phyloP scores from a whole-genome alignment of 2,888 invertebrate species.

The Rosalia funebris region DNA sequence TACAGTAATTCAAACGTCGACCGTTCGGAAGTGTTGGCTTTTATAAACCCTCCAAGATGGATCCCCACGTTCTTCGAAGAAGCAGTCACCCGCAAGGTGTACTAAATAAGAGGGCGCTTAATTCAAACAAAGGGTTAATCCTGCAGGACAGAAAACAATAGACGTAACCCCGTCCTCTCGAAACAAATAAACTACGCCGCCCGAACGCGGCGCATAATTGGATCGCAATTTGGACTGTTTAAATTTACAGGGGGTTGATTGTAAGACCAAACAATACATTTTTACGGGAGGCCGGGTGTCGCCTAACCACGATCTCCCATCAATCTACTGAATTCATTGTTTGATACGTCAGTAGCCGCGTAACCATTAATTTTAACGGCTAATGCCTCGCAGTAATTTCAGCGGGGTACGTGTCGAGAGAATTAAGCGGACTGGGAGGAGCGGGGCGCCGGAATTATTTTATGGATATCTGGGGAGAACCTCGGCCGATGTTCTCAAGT shows the following conservation, averaged over 20 bases:
- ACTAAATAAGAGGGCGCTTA: neutral
- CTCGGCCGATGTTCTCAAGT: too few species aligned
- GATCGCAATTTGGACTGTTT: conserved; percentile 4
- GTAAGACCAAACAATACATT: conserved; percentile 8
- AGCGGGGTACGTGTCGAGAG: conserved; percentile 3
- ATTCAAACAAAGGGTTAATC: neutral
- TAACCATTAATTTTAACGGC: conserved; percentile 15
- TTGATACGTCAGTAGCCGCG: conserved; percentile 1
- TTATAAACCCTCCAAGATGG: too few species aligned
- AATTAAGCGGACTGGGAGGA: neutral
- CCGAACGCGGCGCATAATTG: neutral
- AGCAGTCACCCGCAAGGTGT: neutral
- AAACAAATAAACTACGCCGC: neutral
- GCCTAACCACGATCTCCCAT: neutral
- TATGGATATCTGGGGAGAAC: too few species aligned
- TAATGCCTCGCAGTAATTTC: conserved; percentile 10
- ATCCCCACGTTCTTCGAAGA: neutral
- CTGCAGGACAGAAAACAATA: neutral
- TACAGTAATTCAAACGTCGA: too few species aligned
- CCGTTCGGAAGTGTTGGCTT: too few species aligned
- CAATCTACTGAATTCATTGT: conserved; percentile 4
- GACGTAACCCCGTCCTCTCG: neutral
- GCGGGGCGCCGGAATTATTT: too few species aligned
- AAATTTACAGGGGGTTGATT: conserved; percentile 4
- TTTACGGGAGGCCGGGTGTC: neutral